Percentiles rank a stretch among this genome's conserved stretches.
These are phyloP conservation scores for Paramormyrops hopkinsi DNA, from an alignment of 2,797 vertebrate genomes.

Conservation along the genomic window DNA sequence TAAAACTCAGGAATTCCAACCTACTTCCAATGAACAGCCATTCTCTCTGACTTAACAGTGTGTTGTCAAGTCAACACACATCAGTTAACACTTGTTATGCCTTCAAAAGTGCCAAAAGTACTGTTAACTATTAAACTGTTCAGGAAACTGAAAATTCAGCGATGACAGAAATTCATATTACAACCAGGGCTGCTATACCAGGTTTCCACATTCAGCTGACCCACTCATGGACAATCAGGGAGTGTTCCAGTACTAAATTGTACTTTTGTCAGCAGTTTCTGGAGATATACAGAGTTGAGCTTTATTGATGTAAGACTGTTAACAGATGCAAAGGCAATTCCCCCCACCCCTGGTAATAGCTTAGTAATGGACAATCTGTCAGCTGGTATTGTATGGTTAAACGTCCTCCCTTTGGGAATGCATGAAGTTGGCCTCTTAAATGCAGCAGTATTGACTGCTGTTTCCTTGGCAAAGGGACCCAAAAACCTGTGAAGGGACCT, in stretches of 20 bases:
- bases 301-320: not conserved
- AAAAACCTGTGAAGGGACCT: not conserved
- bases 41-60: not conserved
- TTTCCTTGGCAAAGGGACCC: not conserved
- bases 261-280: not conserved
- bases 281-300: not conserved
- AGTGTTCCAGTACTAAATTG: not conserved
- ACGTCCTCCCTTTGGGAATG: not conserved
- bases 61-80: not conserved
- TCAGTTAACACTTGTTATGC: not conserved
- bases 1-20: not conserved
- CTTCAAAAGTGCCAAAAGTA: not conserved
- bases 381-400: not conserved
- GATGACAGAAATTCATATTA: not conserved
- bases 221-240: not conserved
- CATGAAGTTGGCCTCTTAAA: not conserved
- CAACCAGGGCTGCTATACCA: not conserved
- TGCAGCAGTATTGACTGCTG: not conserved
- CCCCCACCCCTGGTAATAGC: not conserved
- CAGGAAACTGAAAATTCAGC: not conserved
- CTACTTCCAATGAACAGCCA: not conserved
- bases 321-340: not conserved
- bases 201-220: not conserved
- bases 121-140: not conserved
- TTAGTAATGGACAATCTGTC: not conserved